A percentile compares a stretch with the other conserved stretches of the same genome.
phyloP scores from a whole-genome alignment of 2,888 invertebrate genomes.

The Parnassius mnemosyne region DNA sequence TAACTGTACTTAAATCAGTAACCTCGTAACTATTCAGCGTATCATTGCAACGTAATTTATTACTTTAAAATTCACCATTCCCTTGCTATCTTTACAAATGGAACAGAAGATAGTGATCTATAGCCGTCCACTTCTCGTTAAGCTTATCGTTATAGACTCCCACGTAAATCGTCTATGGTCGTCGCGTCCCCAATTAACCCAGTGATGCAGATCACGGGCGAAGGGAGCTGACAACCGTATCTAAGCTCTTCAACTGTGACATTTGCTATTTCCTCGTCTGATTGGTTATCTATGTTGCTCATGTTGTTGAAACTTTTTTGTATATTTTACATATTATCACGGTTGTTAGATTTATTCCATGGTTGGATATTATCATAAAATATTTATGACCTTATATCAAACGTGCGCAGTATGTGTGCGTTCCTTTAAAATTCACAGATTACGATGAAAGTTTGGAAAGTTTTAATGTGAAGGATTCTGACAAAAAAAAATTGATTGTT shows the following conservation, averaged over 20 bases:
- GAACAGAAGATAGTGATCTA: slow-evolving; percentile 2
- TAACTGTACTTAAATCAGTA: too few species aligned
- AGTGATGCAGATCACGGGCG: neutral
- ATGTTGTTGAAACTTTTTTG: too few species aligned
- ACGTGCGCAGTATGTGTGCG: too few species aligned
- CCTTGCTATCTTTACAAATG: slow-evolving; percentile 3
- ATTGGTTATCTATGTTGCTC: neutral
- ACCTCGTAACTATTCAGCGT: neutral
- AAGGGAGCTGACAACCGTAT: neutral
- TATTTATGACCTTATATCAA: too few species aligned
- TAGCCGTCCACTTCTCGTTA: slow-evolving; percentile 12
- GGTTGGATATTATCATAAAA: too few species aligned
- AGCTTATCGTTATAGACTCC: slow-evolving; percentile 23
- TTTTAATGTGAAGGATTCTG: too few species aligned
- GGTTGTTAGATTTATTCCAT: too few species aligned
- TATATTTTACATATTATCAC: too few species aligned
- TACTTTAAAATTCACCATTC: neutral
- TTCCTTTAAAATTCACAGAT: too few species aligned
- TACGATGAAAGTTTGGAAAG: too few species aligned
- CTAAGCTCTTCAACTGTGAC: neutral
- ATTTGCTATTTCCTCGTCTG: neutral
- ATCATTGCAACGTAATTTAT: neutral
- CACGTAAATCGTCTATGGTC: slow-evolving; percentile 36
- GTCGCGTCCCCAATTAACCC: neutral
- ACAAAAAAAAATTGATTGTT: too few species aligned